Conservation (phyloP, 1,140 invertebrate species). For the Homalodisca vitripennis region DNA sequence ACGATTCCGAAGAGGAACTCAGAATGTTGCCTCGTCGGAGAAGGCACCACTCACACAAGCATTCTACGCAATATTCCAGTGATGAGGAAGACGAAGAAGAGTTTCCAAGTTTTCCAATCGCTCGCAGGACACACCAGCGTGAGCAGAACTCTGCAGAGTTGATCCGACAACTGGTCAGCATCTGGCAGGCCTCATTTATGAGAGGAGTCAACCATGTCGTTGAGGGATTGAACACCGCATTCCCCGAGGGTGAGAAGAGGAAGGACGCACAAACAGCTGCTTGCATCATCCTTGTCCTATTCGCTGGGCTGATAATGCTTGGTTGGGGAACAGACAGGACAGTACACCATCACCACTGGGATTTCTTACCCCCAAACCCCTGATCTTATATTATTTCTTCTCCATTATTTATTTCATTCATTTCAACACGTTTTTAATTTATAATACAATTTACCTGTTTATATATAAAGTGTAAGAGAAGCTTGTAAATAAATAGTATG, state of each 20-base stretch:
- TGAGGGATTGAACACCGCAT: slow-evolving; percentile 32
- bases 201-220: slow-evolving; percentile 27
- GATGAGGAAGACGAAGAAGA: slow-evolving; percentile 27
- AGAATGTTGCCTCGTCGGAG: neutral
- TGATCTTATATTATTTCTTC: slow-evolving; percentile 4
- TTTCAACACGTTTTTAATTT: neutral
- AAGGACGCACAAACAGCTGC: slow-evolving; percentile 67
- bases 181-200: slow-evolving; percentile 31
- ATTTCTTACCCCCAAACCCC: slow-evolving; percentile 58
- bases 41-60: slow-evolving; percentile 22
- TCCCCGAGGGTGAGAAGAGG: slow-evolving; percentile 54
- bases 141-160: slow-evolving; percentile 29
- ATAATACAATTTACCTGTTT: neutral
- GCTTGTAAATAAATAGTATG: neutral
- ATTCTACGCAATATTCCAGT: slow-evolving; percentile 1
- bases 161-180: slow-evolving; percentile 31
- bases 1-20: slow-evolving; percentile 13
- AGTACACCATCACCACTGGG: slow-evolving; percentile 78
- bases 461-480: neutral
- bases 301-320: slow-evolving; percentile 68
- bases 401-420: slow-evolving; percentile 3
- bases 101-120: neutral
- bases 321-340: slow-evolving; percentile 66
- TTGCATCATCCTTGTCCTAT: slow-evolving; percentile 69
- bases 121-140: slow-evolving; percentile 2